These are phyloP conservation scores for Acanthosepion lycidas DNA, from an alignment of 2,888 invertebrate species.

Conservation along the genomic window DNA sequence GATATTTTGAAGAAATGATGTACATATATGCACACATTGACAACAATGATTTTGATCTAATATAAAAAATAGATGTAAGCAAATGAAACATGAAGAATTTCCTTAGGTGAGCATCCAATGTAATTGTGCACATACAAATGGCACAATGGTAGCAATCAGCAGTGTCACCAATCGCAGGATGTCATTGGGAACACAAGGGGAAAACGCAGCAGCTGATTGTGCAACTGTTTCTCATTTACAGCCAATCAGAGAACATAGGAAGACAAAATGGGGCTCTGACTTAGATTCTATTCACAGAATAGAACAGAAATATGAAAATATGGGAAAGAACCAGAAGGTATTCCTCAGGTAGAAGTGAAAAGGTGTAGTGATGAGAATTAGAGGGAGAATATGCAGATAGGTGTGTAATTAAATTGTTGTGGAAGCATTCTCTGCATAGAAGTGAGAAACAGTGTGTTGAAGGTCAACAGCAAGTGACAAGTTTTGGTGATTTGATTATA, in stretches of 20 bases:
- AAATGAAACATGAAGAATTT: background rate
- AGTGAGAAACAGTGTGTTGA: too few relatives aligned
- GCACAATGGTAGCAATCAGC: background rate
- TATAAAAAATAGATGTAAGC: background rate
- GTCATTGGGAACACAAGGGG: background rate
- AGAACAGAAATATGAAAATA: background rate
- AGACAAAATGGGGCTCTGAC: background rate
- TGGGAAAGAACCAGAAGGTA: background rate
- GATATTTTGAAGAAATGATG: background rate
- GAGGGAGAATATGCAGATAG: background rate
- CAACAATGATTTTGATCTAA: background rate
- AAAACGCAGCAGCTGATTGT: background rate
- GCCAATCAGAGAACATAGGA: background rate
- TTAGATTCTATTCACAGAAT: background rate
- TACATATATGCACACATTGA: background rate
- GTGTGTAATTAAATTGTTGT: background rate
- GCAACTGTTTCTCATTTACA: background rate
- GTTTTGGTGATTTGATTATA: too few relatives aligned
- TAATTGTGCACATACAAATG: background rate
- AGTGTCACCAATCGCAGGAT: background rate
- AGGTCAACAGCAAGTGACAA: too few relatives aligned
- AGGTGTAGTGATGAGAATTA: background rate
- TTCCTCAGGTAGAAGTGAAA: background rate
- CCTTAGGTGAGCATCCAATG: background rate
- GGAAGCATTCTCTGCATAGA: too few relatives aligned